Percentiles rank a stretch among this genome's conserved stretches.
Conservation (phyloP, 2,113 vertebrate species). For the Paradisaea rubra region DNA sequence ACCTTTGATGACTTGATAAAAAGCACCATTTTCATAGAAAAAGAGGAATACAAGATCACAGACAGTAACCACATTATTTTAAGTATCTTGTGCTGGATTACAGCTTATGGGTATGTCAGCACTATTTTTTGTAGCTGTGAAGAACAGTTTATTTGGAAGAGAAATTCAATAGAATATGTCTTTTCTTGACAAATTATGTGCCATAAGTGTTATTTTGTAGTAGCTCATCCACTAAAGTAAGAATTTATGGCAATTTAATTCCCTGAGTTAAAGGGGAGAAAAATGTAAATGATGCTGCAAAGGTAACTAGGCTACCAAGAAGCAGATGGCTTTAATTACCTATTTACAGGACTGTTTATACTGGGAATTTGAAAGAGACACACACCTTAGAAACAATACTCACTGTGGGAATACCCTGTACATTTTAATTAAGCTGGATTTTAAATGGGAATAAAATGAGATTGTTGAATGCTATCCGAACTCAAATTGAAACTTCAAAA, state of each 20-base stretch:
- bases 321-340: constrained; percentile 78
- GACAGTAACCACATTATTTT: not conserved
- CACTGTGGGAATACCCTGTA: constrained; percentile 55
- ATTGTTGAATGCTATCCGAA: constrained; percentile 55
- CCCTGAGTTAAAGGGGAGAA: constrained; percentile 34
- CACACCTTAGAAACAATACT: constrained; percentile 68
- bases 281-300: constrained; percentile 52
- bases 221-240: constrained; percentile 43
- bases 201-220: constrained; percentile 21
- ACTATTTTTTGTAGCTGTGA: not conserved
- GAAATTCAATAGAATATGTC: constrained; percentile 16
- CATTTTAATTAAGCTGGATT: constrained; percentile 67
- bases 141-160: constrained; percentile 5
- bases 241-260: constrained; percentile 58
- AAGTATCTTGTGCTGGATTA: not conserved
- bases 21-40: not conserved
- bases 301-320: constrained; percentile 66
- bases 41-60: not conserved
- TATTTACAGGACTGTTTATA: constrained; percentile 71
- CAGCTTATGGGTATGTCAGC: not conserved
- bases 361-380: constrained; percentile 64
- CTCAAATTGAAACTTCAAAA: constrained; percentile 46
- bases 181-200: constrained; percentile 6
- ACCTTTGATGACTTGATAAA: not conserved
- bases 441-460: constrained; percentile 51